Conservation (phyloP, 2,797 vertebrate species). For the Hybognathus amarus region DNA sequence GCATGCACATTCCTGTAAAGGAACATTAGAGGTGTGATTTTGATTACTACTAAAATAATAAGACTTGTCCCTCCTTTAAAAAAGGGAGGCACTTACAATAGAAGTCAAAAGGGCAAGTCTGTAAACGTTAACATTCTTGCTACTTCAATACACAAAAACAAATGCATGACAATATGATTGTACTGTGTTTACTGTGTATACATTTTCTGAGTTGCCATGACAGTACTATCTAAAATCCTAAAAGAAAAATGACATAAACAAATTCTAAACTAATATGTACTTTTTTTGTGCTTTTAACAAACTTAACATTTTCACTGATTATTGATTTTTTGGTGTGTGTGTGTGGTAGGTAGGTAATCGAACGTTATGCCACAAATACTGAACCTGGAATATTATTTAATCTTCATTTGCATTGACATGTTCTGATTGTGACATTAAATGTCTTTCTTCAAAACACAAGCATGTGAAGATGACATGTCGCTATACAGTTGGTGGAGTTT, state of each 20-base stretch:
- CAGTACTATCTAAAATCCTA: too few species aligned
- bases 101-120: not conserved
- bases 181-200: not conserved
- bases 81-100: not conserved
- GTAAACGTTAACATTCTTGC: not conserved
- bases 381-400: not conserved
- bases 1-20: not conserved
- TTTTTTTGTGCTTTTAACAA: not conserved
- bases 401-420: not conserved
- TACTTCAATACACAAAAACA: not conserved
- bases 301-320: not conserved
- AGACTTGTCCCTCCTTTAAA: not conserved
- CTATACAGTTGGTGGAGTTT: not conserved
- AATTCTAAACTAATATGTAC: not conserved
- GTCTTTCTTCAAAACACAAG: not conserved
- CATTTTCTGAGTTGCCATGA: not conserved
- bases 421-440: not conserved
- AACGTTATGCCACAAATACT: not conserved
- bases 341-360: not conserved
- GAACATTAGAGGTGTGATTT: not conserved
- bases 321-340: not conserved
- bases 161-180: not conserved
- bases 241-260: not conserved
- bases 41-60: not conserved
- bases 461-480: slow-evolving; percentile 10